These are phyloP conservation scores for Calliopsis andreniformis DNA, from an alignment of 1,140 invertebrate genomes.

Conservation along the genomic window DNA sequence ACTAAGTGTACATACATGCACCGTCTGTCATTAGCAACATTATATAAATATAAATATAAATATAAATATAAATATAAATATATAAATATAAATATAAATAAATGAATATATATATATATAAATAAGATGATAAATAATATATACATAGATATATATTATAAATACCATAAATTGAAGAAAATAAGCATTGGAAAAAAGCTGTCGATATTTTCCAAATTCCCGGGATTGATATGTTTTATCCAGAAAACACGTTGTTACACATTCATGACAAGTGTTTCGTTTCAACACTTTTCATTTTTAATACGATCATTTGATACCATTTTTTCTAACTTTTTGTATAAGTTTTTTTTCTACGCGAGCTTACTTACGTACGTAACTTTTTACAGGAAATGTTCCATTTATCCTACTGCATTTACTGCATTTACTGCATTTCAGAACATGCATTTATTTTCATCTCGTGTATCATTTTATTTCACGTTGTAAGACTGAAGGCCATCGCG, in stretches of 20 bases:
- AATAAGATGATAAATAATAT: slow-evolving; percentile 63
- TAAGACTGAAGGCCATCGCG: slow-evolving; percentile 58
- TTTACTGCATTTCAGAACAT: slow-evolving; percentile 39
- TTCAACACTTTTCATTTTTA: slow-evolving; percentile 55
- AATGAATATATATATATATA: slow-evolving; percentile 62
- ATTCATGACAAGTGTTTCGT: slow-evolving; percentile 37
- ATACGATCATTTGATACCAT: slow-evolving; percentile 62
- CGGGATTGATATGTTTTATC: slow-evolving; percentile 48
- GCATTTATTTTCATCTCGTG: slow-evolving; percentile 38
- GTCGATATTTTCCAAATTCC: slow-evolving; percentile 67
- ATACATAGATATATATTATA: slow-evolving; percentile 69
- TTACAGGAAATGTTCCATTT: slow-evolving; percentile 64
- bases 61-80: slow-evolving; percentile 60
- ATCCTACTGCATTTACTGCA: slow-evolving; percentile 30
- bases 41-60: slow-evolving; percentile 73
- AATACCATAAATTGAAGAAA: slow-evolving; percentile 61
- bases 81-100: slow-evolving; percentile 67
- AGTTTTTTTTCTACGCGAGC: slow-evolving; percentile 63
- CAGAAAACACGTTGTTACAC: slow-evolving; percentile 34
- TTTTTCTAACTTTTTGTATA: slow-evolving; percentile 38
- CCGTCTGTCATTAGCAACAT: slow-evolving; percentile 76
- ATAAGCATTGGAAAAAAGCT: slow-evolving; percentile 55
- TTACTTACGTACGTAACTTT: slow-evolving; percentile 49
- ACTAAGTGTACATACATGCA: slow-evolving; percentile 80
- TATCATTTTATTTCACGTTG: slow-evolving; percentile 47